Conservation (phyloP, 2,797 vertebrate species). For the Coccyzus lansbergi region DNA sequence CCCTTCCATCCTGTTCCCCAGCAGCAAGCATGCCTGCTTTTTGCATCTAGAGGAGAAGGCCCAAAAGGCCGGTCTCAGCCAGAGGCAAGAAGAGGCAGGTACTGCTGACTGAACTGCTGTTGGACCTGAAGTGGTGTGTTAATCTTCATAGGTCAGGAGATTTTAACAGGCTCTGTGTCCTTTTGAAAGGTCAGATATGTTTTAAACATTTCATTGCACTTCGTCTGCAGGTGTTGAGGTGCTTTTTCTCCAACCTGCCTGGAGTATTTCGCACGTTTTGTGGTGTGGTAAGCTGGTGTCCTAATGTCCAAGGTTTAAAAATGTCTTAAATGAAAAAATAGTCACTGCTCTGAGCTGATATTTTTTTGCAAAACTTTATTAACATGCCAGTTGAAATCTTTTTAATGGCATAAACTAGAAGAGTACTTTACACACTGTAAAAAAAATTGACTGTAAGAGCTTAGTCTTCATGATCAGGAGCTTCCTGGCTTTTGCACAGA, state of each 20-base stretch:
- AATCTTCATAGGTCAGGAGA: slow-evolving; percentile 45
- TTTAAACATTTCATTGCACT: slow-evolving; percentile 57
- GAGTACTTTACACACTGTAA: neutral
- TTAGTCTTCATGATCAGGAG: neutral
- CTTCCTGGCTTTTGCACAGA: neutral
- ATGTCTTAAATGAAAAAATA: neutral
- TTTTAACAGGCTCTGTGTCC: slow-evolving; percentile 48
- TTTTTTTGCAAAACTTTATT: neutral
- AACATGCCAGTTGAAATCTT: neutral
- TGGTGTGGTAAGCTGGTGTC: neutral
- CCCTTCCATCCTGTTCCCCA: neutral
- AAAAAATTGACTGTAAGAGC: neutral
- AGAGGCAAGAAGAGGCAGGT: slow-evolving; percentile 27
- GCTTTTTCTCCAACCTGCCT: neutral
- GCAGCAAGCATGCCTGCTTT: no score
- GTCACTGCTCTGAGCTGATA: neutral
- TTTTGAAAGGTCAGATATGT: slow-evolving; percentile 61
- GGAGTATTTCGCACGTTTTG: neutral
- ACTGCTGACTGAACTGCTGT: slow-evolving; percentile 3
- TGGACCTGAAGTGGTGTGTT: neutral
- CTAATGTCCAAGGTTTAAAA: neutral
- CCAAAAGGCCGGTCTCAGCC: slow-evolving; percentile 44
- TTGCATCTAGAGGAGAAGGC: neutral
- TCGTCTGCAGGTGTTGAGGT: neutral
- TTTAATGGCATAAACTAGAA: neutral